These are phyloP conservation scores for Procambarus virginalis DNA, from an alignment of 1,140 invertebrate genomes.

Conservation along the genomic window DNA sequence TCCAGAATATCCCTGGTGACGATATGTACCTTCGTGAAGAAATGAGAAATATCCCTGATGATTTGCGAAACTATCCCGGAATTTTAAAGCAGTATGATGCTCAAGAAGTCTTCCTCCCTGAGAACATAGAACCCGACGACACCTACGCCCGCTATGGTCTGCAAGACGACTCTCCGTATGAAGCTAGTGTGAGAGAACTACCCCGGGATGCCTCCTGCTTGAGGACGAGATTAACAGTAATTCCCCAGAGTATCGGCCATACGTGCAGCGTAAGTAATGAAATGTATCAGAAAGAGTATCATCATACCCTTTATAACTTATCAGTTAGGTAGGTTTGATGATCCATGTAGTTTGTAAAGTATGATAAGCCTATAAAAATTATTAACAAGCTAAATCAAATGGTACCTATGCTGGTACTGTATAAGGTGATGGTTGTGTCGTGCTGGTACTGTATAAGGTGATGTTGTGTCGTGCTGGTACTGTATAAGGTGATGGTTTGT, in stretches of 20 bases:
- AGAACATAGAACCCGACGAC: not conserved
- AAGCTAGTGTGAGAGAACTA: not conserved
- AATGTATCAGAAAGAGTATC: too few species aligned
- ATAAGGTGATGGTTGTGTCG: too few species aligned
- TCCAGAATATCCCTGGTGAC: not conserved
- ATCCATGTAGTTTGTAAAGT: too few species aligned
- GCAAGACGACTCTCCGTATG: not conserved
- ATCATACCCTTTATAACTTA: too few species aligned
- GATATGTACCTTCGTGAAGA: not conserved
- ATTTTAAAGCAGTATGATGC: not conserved
- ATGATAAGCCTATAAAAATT: too few species aligned
- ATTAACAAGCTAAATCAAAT: too few species aligned
- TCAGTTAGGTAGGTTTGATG: too few species aligned
- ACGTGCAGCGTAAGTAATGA: not conserved
- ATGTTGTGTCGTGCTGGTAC: too few species aligned
- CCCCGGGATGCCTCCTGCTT: not conserved
- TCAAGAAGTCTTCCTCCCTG: not conserved
- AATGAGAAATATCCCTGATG: not conserved
- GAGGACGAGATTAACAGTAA: not conserved
- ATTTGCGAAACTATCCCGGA: not conserved
- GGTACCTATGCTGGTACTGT: too few species aligned
- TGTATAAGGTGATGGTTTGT: too few species aligned
- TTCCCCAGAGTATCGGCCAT: not conserved
- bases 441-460: too few species aligned
- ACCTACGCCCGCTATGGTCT: not conserved